These are phyloP conservation scores for Ditylenchus dipsaci DNA, from an alignment of 1,140 invertebrate genomes.

Conservation along the genomic window DNA sequence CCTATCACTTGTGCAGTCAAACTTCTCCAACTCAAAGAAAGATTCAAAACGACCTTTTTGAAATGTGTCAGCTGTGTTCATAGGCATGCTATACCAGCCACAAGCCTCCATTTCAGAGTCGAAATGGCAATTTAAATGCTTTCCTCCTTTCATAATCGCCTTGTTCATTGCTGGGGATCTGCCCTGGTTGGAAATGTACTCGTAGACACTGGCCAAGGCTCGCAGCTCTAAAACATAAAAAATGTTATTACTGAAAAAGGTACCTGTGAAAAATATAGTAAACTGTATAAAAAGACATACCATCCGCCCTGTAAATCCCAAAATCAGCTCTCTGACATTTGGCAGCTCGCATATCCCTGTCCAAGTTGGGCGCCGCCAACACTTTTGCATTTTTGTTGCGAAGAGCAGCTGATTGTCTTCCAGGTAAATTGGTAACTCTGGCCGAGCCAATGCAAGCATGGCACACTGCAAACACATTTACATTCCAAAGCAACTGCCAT, in stretches of 20 bases:
- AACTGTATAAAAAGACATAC: slow-evolving; percentile 12
- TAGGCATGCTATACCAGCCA: slow-evolving; percentile 32
- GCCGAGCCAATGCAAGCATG: no score
- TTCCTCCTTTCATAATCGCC: slow-evolving; percentile 3
- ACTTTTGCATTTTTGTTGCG: not conserved
- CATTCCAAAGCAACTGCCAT: no score
- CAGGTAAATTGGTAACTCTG: no score
- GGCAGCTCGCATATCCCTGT: slow-evolving; percentile 25
- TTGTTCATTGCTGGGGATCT: not conserved
- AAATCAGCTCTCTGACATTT: slow-evolving; percentile 38
- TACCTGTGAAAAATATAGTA: slow-evolving; percentile 13
- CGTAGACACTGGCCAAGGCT: slow-evolving; percentile 30
- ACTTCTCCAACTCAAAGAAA: slow-evolving; percentile 33
- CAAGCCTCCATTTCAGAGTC: slow-evolving; percentile 32
- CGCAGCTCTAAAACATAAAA: slow-evolving; percentile 25
- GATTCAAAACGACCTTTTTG: slow-evolving; percentile 40
- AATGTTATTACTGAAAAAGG: not conserved
- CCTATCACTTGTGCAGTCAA: slow-evolving; percentile 45
- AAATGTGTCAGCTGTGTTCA: slow-evolving; percentile 12
- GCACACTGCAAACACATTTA: no score
- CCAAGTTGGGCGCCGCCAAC: not conserved
- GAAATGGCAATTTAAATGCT: slow-evolving; percentile 23
- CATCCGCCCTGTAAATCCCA: slow-evolving; percentile 32
- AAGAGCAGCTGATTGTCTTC: not conserved
- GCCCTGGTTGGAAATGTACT: not conserved